Evolutionary conservation across 2,888 invertebrate species (phyloP).

Genomic region (Scrobipalpa atriplicella): DNA sequence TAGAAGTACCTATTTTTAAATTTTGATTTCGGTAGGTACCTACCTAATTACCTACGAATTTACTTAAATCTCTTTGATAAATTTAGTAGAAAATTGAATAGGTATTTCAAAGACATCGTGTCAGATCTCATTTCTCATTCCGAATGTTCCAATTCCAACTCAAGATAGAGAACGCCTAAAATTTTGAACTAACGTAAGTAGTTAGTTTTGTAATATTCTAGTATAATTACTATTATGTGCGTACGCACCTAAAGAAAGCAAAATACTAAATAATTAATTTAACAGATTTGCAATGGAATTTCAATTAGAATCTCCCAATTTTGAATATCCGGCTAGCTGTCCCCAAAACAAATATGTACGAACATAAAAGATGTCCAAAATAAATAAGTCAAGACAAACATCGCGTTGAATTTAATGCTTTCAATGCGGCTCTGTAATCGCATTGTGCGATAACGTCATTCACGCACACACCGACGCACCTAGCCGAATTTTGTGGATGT

Average conservation of each 20-base stretch:
- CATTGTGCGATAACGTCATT: conserved; percentile 81
- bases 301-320: background rate
- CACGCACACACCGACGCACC: conserved; percentile 69
- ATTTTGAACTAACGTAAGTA: too few species aligned
- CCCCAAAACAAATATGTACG: background rate
- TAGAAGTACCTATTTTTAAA: background rate
- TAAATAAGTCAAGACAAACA: conserved; percentile 3
- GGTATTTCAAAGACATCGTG: background rate
- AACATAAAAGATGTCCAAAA: background rate
- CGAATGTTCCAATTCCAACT: background rate
- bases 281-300: background rate
- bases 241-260: background rate
- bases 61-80: background rate
- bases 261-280: background rate
- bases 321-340: background rate
- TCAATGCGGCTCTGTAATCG: conserved; percentile 76
- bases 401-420: conserved; percentile 31
- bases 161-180: background rate
- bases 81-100: background rate
- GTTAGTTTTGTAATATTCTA: too few species aligned
- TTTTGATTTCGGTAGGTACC: conserved; percentile 5
- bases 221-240: background rate
- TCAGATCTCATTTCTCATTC: background rate
- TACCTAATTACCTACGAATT: background rate
- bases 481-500: conserved; percentile 78